Percentiles rank a stretch among this genome's conserved stretches.
phyloP scores from a whole-genome alignment of 2,113 vertebrate species.

The Elgaria multicarinata region DNA sequence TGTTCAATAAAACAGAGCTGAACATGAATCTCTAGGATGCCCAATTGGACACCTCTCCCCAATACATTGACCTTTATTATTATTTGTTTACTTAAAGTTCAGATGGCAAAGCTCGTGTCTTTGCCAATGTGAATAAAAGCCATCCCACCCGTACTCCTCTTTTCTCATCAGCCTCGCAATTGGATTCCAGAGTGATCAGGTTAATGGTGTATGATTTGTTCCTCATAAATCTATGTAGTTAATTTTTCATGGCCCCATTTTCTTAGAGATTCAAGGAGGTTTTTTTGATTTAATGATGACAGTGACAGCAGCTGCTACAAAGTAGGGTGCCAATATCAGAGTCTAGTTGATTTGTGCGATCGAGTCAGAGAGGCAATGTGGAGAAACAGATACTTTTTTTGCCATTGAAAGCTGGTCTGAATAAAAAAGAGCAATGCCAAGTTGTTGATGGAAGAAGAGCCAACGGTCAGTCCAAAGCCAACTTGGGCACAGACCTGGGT shows the following conservation, averaged over 20 bases:
- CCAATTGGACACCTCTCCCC: constrained; percentile 34
- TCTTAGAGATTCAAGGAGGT: not conserved
- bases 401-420: not conserved
- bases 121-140: constrained; percentile 4
- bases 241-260: constrained; percentile 19
- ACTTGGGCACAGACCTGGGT: not conserved
- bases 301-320: not conserved
- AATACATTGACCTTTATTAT: constrained; percentile 30
- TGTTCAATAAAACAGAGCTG: constrained; percentile 44
- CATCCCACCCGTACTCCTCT: not conserved
- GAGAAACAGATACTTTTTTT: not conserved
- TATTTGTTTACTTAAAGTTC: constrained; percentile 37
- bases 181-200: constrained; percentile 19
- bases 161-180: constrained; percentile 39
- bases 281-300: not conserved
- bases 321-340: not conserved
- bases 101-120: not conserved
- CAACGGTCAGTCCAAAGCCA: not conserved
- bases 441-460: not conserved
- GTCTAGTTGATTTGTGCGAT: constrained; percentile 1
- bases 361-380: not conserved
- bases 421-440: not conserved
- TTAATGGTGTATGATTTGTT: constrained; percentile 33
- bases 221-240: not conserved
- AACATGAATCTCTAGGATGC: constrained; percentile 34